Percentiles rank a stretch among this genome's conserved stretches.
phyloP scores from a whole-genome alignment of 2,888 invertebrate species.

The Anodontia alba region DNA sequence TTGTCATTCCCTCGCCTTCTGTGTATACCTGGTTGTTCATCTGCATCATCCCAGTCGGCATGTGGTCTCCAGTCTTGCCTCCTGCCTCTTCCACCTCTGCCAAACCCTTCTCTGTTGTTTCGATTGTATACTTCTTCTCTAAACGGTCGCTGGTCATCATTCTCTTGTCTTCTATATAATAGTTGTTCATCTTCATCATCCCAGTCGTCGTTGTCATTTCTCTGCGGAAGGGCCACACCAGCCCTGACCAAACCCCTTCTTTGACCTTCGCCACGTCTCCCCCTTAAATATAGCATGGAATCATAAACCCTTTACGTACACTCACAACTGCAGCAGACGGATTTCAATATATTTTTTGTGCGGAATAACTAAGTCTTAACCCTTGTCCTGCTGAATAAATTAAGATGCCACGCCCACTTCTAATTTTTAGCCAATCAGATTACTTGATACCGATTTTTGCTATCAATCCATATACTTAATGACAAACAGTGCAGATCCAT shows the following conservation, averaged over 20 bases:
- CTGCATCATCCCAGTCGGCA: slow-evolving; percentile 39
- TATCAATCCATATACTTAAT: too few relatives aligned
- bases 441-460: too few relatives aligned
- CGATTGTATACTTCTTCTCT: not conserved
- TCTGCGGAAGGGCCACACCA: too few relatives aligned
- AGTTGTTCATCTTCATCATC: slow-evolving; percentile 32
- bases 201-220: slow-evolving; percentile 22
- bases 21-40: slow-evolving; percentile 12
- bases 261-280: not conserved
- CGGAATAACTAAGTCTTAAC: too few relatives aligned
- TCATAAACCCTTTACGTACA: too few relatives aligned
- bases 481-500: too few relatives aligned
- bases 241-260: slow-evolving; percentile 1
- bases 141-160: not conserved
- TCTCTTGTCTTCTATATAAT: not conserved
- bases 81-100: not conserved
- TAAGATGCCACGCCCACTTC: too few relatives aligned
- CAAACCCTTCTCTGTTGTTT: not conserved
- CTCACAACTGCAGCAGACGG: too few relatives aligned
- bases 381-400: too few relatives aligned
- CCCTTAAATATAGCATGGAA: too few relatives aligned
- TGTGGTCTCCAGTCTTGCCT: not conserved
- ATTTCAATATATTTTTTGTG: too few relatives aligned
- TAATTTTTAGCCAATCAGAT: too few relatives aligned
- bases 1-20: not conserved